Evolutionary conservation across 2,888 invertebrate species (phyloP), one percentile per base, ranked within the genome.

Genomic region (Beris morrisii): DNA sequence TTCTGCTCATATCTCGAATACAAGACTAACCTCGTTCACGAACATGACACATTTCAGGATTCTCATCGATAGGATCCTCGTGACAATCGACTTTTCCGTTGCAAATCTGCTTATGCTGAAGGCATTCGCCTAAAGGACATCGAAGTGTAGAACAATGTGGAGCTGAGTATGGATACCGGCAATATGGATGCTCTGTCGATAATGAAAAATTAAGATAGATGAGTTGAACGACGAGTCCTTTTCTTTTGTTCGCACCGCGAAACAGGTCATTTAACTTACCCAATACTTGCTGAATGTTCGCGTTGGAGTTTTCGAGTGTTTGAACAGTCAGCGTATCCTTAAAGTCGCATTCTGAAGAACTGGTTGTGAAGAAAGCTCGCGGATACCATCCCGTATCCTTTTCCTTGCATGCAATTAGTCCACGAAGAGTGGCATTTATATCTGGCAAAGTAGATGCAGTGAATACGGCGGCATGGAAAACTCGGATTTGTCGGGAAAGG

Each of bases 81-180:
- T 86, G 84, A 72, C 93, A 93, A 73, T 92, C 84, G 1, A 78
- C 80, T 50, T 87, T 81, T 0, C 88, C 89, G 75, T 93, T 84
- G 75, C 92, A 92, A 12, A 89, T 78, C 67, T 84, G 80, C 6
- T 79, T 74, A 67, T 83, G 76, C 1, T 82, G 74, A 46, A 92
- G 74, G 75, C 93, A 93, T 44, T 84, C 78, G 0, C 93, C 93
- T 61, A 89, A 79, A 15, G 84, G 81, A 76, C 93, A 93, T 64
- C 90, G 83, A 76, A 45, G 88, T 85, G 59, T 84, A 74, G 59
- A 15, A 73, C 92, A 92, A 1, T 53, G 7, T 2, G 78, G 76
- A 4, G 66, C n/a, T 9, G 58, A 15, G 32, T 48, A 11, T 31
- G 30, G 53, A 53, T 71, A 31, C 45, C 73, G 70, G 54, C 80